phyloP scores from a whole-genome alignment of 2,113 vertebrate species.

The Bambusicola thoracicus region DNA sequence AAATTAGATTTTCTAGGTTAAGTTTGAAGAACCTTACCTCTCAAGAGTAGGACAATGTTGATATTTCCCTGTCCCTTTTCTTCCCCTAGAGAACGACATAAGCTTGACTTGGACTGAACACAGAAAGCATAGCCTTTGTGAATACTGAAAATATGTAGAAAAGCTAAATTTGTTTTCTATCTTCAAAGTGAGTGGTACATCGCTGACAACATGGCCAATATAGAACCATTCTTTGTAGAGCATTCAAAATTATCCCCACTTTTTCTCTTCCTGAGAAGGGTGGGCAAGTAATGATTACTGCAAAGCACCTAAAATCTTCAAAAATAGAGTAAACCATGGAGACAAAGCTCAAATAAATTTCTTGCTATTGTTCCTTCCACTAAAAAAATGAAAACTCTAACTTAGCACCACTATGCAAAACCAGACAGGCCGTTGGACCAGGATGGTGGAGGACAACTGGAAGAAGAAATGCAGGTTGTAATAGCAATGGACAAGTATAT shows the following conservation, averaged over 20 bases:
- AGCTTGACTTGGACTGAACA: background rate
- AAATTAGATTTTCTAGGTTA: background rate
- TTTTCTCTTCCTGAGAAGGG: background rate
- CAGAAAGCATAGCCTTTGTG: background rate
- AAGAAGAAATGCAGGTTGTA: conserved; percentile 22
- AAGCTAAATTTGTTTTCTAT: background rate
- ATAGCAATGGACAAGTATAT: conserved; percentile 44
- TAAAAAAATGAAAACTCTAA: background rate
- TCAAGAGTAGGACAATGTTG: background rate
- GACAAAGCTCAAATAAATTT: background rate
- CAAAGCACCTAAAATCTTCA: background rate
- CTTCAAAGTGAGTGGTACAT: background rate
- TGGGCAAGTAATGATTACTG: background rate
- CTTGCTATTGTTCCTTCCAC: background rate
- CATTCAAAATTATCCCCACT: background rate
- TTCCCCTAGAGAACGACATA: background rate
- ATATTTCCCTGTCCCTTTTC: background rate
- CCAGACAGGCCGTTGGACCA: background rate
- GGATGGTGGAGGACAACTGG: background rate
- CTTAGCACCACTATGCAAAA: background rate
- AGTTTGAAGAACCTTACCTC: background rate
- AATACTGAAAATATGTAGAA: background rate
- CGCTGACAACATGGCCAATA: background rate
- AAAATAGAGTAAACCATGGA: background rate
- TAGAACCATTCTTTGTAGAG: background rate